A percentile compares a stretch with the other conserved stretches of the same genome.
Evolutionary conservation across 2,113 vertebrate genomes (phyloP).

Genomic region (Potamarius usumacintae): DNA sequence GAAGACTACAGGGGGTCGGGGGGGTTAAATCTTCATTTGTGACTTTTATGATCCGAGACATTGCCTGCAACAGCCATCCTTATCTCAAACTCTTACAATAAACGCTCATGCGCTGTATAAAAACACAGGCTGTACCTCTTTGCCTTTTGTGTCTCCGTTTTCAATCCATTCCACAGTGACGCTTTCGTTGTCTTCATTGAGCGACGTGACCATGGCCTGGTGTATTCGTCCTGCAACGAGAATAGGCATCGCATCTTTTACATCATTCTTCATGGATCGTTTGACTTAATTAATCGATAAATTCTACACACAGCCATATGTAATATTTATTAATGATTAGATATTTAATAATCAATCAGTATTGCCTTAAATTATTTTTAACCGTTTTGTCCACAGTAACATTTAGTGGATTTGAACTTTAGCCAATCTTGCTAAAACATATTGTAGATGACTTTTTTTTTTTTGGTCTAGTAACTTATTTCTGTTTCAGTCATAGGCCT

Average conservation of each 20-base stretch:
- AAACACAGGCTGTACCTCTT: constrained; percentile 77
- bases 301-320: neutral
- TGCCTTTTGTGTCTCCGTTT: constrained; percentile 96
- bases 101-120: neutral
- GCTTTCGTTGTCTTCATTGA: constrained; percentile 92
- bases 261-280: neutral
- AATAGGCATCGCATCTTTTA: constrained; percentile 28
- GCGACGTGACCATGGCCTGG: constrained; percentile 94
- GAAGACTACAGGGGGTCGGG: neutral
- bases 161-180: constrained; percentile 97
- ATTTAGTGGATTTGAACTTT: neutral
- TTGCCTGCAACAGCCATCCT: neutral
- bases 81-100: neutral
- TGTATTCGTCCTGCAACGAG: constrained; percentile 84
- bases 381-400: neutral
- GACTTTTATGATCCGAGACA: neutral
- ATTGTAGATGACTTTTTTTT: neutral
- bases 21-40: neutral
- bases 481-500: neutral
- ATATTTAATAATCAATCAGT: neutral
- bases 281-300: neutral
- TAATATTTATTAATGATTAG: neutral
- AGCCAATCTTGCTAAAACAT: neutral
- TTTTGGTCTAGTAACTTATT: neutral
- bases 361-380: neutral